phyloP scores from a whole-genome alignment of 64 coral and sea anemone species.

The Porites australiensis region DNA sequence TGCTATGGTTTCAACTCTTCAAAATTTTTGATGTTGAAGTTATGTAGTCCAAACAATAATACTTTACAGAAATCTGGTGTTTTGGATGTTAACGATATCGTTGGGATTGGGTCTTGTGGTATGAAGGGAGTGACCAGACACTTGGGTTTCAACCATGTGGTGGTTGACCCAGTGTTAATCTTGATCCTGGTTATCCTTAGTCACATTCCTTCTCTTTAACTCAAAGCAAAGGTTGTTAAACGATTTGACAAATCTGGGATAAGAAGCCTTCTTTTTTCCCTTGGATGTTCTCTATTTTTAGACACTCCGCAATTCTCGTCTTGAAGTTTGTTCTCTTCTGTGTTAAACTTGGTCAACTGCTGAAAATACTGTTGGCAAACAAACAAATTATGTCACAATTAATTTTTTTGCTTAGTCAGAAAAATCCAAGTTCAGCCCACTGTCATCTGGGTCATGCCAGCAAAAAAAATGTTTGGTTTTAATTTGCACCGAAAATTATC shows the following conservation, averaged over 20 bases:
- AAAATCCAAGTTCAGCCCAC: no score
- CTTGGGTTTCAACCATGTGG: conserved; percentile 29
- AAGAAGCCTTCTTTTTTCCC: not conserved
- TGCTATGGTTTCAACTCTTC: not conserved
- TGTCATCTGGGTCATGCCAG: no score
- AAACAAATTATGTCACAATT: no score
- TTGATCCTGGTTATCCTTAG: conserved; percentile 25
- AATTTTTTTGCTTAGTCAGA: no score
- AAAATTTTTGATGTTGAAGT: conserved; percentile 3
- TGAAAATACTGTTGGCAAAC: no score
- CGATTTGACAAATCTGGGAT: conserved; percentile 28
- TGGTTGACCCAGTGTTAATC: conserved; percentile 65
- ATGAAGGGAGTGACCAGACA: conserved; percentile 35
- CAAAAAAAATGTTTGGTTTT: no score
- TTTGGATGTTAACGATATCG: not conserved
- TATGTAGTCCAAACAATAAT: conserved; percentile 9
- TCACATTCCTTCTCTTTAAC: conserved; percentile 48
- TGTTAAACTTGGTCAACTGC: no score
- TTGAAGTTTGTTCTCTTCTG: no score
- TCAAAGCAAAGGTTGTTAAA: conserved; percentile 48
- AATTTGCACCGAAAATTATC: no score
- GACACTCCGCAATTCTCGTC: no score
- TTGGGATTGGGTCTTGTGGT: not conserved
- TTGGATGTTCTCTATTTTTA: no score
- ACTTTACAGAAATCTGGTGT: not conserved